These are phyloP conservation scores for Adineta ricciae DNA, from an alignment of 2,888 invertebrate genomes.

Conservation along the genomic window DNA sequence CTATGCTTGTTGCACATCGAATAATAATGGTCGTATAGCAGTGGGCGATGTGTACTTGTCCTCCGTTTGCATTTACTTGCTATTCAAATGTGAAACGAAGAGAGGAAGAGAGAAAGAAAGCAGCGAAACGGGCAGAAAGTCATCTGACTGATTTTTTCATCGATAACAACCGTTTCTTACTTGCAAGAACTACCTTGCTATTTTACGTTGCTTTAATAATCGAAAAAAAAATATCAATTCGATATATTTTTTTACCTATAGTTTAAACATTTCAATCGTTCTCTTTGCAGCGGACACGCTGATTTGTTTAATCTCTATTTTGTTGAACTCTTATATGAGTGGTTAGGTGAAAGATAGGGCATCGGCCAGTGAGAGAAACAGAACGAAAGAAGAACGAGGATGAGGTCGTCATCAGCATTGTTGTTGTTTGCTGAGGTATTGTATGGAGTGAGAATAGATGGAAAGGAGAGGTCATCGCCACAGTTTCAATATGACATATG, in stretches of 20 bases:
- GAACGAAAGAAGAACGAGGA: not conserved
- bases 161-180: not conserved
- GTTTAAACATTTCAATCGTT: not conserved
- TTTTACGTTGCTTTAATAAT: not conserved
- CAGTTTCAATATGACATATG: slow-evolving; percentile 15
- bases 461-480: not conserved
- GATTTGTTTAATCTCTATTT: not conserved
- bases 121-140: not conserved
- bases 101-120: not conserved
- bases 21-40: not conserved
- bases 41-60: not conserved
- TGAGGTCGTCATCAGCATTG: not conserved
- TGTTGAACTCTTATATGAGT: not conserved
- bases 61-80: not conserved
- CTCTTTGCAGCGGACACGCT: not conserved
- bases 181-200: not conserved
- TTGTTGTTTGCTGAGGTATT: not conserved
- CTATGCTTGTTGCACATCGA: not conserved
- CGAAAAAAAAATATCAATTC: not conserved
- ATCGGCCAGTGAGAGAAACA: not conserved
- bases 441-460: not conserved
- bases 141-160: not conserved
- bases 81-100: not conserved
- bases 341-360: not conserved
- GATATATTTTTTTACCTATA: not conserved